These are phyloP conservation scores for Lepisosteus osseus DNA, from an alignment of 2,113 vertebrate species.

Conservation along the genomic window DNA sequence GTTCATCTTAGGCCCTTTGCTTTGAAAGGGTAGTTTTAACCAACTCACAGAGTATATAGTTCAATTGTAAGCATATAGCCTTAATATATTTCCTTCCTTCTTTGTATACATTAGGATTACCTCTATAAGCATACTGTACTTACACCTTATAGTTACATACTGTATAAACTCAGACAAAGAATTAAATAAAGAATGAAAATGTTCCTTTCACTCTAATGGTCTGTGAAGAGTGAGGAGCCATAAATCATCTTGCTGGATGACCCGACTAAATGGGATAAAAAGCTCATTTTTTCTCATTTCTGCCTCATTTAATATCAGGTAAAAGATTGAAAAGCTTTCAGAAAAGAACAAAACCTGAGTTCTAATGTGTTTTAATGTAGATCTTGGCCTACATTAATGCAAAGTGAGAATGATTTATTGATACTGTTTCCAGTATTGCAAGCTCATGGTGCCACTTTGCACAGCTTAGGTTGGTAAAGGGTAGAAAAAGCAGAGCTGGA, in stretches of 20 bases:
- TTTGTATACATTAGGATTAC: too few relatives aligned
- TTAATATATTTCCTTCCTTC: too few relatives aligned
- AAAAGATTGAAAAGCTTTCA: conserved; percentile 28
- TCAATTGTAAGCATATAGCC: too few relatives aligned
- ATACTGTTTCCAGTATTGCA: conserved; percentile 5
- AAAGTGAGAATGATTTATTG: conserved; percentile 23
- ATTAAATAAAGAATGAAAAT: conserved; percentile 15
- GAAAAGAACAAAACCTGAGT: conserved; percentile 49
- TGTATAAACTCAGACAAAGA: background rate
- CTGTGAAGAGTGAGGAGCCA: conserved; percentile 14
- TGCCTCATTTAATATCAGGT: conserved; percentile 28
- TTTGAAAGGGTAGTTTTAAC: too few relatives aligned
- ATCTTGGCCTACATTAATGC: conserved; percentile 23
- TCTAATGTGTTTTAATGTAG: conserved; percentile 38
- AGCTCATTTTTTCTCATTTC: conserved; percentile 12
- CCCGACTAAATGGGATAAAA: conserved; percentile 23
- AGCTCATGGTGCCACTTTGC: conserved; percentile 13
- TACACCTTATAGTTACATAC: background rate
- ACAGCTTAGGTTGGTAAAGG: conserved; percentile 36
- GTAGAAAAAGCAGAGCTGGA: conserved; percentile 40
- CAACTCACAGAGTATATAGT: too few relatives aligned
- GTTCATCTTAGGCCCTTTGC: too few relatives aligned
- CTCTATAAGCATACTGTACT: too few relatives aligned
- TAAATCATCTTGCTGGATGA: conserved; percentile 19
- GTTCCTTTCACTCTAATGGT: conserved; percentile 15